Conservation (phyloP, 2,797 vertebrate species). For the Pseudochirops cupreus region DNA sequence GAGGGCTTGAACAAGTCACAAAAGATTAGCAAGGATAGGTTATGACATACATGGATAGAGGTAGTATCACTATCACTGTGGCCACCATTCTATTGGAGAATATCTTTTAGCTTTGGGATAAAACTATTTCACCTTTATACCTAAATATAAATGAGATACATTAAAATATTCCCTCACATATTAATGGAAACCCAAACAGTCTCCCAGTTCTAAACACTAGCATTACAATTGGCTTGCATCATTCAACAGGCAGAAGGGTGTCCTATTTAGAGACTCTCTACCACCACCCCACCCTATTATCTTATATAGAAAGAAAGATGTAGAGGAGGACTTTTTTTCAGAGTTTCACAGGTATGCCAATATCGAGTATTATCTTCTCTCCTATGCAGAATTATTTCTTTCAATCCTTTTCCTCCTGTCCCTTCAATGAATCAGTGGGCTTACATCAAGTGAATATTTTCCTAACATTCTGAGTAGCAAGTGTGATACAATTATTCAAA, state of each 20-base stretch:
- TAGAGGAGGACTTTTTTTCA: not conserved
- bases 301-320: not conserved
- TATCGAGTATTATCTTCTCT: not conserved
- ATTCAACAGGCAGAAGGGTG: not conserved
- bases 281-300: not conserved
- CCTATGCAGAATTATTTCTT: not conserved
- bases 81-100: not conserved
- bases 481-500: not conserved
- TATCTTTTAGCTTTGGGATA: not conserved
- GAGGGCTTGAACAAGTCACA: not conserved
- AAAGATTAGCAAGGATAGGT: not conserved
- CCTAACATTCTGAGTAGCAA: not conserved
- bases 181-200: not conserved
- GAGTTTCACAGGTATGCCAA: not conserved
- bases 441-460: not conserved
- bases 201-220: not conserved
- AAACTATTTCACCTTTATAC: not conserved
- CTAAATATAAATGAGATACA: not conserved
- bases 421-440: not conserved
- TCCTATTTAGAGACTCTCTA: not conserved
- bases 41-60: not conserved
- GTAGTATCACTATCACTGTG: not conserved
- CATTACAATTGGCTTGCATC: not conserved
- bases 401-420: not conserved
- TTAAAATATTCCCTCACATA: not conserved